Evolutionary conservation across 2,113 vertebrate species (phyloP), one percentile per base, ranked within the genome.

Genomic region (Lanius ludovicianus): DNA sequence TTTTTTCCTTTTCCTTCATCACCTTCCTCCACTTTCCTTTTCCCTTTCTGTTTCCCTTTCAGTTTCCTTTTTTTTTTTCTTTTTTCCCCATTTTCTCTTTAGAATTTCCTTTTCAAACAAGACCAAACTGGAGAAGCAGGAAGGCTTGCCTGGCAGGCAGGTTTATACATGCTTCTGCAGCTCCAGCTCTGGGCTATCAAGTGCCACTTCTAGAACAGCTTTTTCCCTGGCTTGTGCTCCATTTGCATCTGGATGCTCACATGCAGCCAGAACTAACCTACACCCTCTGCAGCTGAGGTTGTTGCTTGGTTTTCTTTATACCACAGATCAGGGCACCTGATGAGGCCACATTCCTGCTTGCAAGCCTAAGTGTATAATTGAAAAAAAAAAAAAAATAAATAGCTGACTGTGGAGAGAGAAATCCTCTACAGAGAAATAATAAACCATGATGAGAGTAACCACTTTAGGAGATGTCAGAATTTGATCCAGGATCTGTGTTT

Each of bases 401-500:
- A 91, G 21, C 31, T 25, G 39, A n/a, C 53, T 55, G 24, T 41
- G 47, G 17, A 23, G 33, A 31, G 62, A 77, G n/a, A 87, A 85
- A 87, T 69, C 68, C 60, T 97, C 73, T 2, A 1, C 33, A 71
- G 41, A 83, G 60, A 93, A 78, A 56, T 57, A 81, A 91, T 47
- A 39, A 83, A 74, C 42, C 5, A 0, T 73, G 88, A 87, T 89
- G 84, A 81, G 64, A 89, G 68, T 73, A 82, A 73, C 62, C 73
- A 90, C 90, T 92, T 81, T 2, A 92, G 90, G 87, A 91, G 81
- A 84, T 52, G 55, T n/a, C 96, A 57, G 68, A 94, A 96, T 95
- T 87, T 81, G 90, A 92, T 93, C 78, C 90, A 95, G 94, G 90
- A 84, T 89, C 52, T 37, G 35, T 91, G 87, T 28, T 95, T 96